Evolutionary conservation across 53 echinoderm and acorn worm genomes (phyloP), one percentile per base, ranked within the genome.

Genomic region (Paelopatides confundens): DNA sequence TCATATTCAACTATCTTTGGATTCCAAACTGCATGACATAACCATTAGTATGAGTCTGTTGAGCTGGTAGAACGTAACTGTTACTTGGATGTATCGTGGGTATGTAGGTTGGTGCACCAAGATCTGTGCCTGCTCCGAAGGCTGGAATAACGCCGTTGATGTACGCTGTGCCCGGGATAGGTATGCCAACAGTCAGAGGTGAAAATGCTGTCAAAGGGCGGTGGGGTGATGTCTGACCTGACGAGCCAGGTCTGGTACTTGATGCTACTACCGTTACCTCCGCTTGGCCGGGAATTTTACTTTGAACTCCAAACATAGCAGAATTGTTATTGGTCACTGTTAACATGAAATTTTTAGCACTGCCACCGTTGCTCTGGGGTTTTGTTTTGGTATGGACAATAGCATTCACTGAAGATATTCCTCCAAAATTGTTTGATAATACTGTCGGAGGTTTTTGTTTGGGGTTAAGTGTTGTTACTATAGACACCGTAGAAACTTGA

Each of bases 21-120:
- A 87, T 87, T 31, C 92, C 94, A 82, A 93, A 95, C 93, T 95
- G 96, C 96, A 95, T 95, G 88, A 96, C 89, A 67, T 90, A 96
- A 66, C 88, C 35, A 17, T 79, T 79, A 0, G 33, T 32, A 29
- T 79, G 79, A 6, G 10, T 18, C 29, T 79, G 79, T 14, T 83
- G 84, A 4, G 84, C 34, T 28, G 84, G 84, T 2, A 83, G 63
- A 6, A 83, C 65, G 12, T 63, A 83, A 23, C 65, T 26, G 2
- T 35, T 43, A 10, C 9, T 12, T 1, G 63, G 84, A 38, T 38
- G 84, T 4, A 83, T 63, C 26, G 39, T 83, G 29, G 87, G 91
- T 12, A 91, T 12, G 65, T 87, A 91, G 35, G 87, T 91, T 15
- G 91, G 91, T 23, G 71, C 82, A 10, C 87, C 91, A 31, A 91